Conservation (phyloP, 2,888 invertebrate species). For the Trilocha varians region DNA sequence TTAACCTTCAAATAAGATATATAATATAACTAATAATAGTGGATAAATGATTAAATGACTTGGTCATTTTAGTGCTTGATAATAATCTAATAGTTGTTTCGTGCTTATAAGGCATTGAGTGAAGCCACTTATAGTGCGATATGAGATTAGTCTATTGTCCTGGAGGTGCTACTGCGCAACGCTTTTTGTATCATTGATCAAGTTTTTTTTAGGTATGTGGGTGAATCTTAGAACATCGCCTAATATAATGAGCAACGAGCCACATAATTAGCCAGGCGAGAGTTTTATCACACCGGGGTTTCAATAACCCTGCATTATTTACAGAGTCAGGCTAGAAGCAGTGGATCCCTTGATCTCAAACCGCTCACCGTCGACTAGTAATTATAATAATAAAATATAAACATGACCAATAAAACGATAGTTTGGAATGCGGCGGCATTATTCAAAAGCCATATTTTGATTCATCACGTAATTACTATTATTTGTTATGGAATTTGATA, state of each 20-base stretch:
- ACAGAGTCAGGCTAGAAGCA: conserved; percentile 9
- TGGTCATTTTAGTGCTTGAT: conserved; percentile 31
- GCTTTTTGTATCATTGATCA: conserved; percentile 29
- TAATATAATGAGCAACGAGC: background rate
- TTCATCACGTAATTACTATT: conserved; percentile 68
- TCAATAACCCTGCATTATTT: conserved; percentile 9
- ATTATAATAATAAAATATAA: conserved; percentile 52
- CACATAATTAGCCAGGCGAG: background rate
- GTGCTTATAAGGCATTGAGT: background rate
- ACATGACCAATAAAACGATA: conserved; percentile 56
- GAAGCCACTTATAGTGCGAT: background rate
- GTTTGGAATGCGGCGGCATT: conserved; percentile 58
- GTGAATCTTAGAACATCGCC: conserved; percentile 31
- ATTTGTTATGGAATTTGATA: conserved; percentile 70
- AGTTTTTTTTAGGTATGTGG: conserved; percentile 47
- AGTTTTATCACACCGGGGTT: background rate
- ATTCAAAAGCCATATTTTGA: conserved; percentile 55
- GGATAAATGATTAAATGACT: conserved; percentile 38
- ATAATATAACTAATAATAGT: conserved; percentile 21
- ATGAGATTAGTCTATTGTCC: conserved; percentile 46
- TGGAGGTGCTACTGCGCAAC: conserved; percentile 54
- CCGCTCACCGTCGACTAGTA: conserved; percentile 30
- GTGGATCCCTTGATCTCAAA: conserved; percentile 22
- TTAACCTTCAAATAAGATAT: conserved; percentile 25
- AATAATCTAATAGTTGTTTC: conserved; percentile 33